Percentiles rank a stretch among this genome's conserved stretches.
Evolutionary conservation across 2,797 vertebrate species (phyloP).

Genomic region (Halcyon leucocephala): DNA sequence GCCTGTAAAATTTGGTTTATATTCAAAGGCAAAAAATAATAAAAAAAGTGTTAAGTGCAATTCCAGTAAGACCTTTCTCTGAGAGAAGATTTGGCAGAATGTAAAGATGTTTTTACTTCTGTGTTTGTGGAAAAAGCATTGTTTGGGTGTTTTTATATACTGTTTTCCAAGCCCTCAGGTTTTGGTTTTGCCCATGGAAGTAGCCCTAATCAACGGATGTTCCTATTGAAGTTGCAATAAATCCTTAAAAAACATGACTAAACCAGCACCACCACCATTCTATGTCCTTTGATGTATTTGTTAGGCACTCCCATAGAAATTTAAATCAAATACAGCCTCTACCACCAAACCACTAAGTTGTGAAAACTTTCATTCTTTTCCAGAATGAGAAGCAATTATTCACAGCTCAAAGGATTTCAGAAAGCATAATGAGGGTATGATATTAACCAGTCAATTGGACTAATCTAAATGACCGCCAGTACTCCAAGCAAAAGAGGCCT

Average conservation of each 20-base stretch:
- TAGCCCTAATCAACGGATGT: not conserved
- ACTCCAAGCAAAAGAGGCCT: slow-evolving; percentile 1
- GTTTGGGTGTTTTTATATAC: not conserved
- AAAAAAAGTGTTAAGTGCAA: not conserved
- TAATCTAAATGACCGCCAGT: slow-evolving; percentile 21
- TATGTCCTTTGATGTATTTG: not conserved
- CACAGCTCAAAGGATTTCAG: slow-evolving; percentile 16
- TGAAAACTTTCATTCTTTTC: slow-evolving; percentile 18
- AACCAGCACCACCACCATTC: not conserved
- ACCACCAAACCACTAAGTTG: not conserved
- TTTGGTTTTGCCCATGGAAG: not conserved
- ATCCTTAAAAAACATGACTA: not conserved
- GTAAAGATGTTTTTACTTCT: not conserved
- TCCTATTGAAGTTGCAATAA: not conserved
- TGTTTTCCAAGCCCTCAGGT: not conserved
- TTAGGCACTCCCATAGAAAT: not conserved
- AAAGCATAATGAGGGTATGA: slow-evolving; percentile 19
- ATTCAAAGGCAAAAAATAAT: too few relatives aligned
- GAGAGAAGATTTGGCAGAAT: not conserved
- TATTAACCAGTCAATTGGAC: slow-evolving; percentile 38
- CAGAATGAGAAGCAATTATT: not conserved
- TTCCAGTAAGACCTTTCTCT: not conserved
- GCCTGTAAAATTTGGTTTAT: too few relatives aligned
- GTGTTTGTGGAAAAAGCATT: not conserved
- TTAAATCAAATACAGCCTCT: not conserved